These are phyloP conservation scores for Hippopotamyrus pictus DNA, from an alignment of 2,797 vertebrate genomes.

Conservation along the genomic window DNA sequence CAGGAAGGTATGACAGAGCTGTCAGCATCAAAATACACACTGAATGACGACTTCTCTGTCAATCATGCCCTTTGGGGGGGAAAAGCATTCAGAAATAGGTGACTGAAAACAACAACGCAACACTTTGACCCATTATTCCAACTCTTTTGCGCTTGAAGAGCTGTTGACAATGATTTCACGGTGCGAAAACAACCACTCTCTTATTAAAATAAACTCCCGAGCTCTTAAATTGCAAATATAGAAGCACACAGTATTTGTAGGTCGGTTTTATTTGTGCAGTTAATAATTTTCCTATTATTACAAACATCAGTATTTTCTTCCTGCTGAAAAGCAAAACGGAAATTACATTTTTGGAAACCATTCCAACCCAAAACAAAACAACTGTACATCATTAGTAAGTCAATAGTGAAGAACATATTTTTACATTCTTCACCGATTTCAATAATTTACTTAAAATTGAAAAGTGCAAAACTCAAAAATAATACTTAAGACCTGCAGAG, in stretches of 20 bases:
- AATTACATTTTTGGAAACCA: not conserved
- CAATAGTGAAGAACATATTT: not conserved
- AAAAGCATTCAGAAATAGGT: not conserved
- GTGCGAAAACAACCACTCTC: not conserved
- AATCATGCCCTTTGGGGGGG: not conserved
- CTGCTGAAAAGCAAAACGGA: not conserved
- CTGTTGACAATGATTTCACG: not conserved
- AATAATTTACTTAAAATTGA: not conserved
- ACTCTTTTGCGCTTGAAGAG: not conserved
- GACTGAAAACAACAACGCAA: not conserved
- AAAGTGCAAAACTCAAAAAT: not conserved
- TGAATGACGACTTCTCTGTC: not conserved
- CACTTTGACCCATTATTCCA: slow-evolving; percentile 4
- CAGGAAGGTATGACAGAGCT: not conserved
- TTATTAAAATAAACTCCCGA: not conserved
- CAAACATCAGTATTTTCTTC: not conserved
- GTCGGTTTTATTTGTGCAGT: slow-evolving; percentile 5
- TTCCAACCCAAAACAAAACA: not conserved
- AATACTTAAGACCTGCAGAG: not conserved
- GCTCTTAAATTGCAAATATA: slow-evolving; percentile 9
- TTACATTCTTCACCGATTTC: not conserved
- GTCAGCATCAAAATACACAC: not conserved
- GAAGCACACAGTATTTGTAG: not conserved
- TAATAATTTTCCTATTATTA: slow-evolving; percentile 6
- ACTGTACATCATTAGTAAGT: not conserved